Percentiles rank a stretch among this genome's conserved stretches.
Conservation (phyloP, 2,797 vertebrate species). For the Emys orbicularis region DNA sequence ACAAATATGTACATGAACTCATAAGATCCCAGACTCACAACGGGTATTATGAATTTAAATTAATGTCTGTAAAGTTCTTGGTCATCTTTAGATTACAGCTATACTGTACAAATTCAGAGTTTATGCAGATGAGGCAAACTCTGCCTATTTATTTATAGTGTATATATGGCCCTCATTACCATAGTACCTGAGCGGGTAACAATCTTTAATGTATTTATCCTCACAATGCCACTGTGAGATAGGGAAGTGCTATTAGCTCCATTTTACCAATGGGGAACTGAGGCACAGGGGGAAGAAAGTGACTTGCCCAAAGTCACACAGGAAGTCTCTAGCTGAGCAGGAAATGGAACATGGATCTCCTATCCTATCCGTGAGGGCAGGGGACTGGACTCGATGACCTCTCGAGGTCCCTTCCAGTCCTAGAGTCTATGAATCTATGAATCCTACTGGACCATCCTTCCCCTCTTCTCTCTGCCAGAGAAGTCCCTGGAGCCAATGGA, state of each 20-base stretch:
- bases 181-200: background rate
- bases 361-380: background rate
- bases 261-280: background rate
- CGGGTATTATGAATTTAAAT: background rate
- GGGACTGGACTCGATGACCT: too few relatives aligned
- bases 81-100: background rate
- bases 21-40: fast-evolving
- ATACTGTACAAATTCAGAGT: background rate
- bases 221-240: fast-evolving
- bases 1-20: background rate
- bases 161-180: background rate
- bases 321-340: background rate
- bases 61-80: background rate
- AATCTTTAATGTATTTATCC: background rate
- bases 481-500: background rate
- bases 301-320: background rate
- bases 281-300: background rate
- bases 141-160: background rate
- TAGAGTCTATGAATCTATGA: too few relatives aligned
- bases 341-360: background rate
- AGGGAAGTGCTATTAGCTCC: background rate
- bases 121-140: background rate
- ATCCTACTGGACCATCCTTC: background rate
- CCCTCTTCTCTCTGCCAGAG: background rate
- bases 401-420: too few relatives aligned